A percentile compares a stretch with the other conserved stretches of the same genome.
phyloP scores from a whole-genome alignment of 2,888 invertebrate species.

The Drosophila atripex region DNA sequence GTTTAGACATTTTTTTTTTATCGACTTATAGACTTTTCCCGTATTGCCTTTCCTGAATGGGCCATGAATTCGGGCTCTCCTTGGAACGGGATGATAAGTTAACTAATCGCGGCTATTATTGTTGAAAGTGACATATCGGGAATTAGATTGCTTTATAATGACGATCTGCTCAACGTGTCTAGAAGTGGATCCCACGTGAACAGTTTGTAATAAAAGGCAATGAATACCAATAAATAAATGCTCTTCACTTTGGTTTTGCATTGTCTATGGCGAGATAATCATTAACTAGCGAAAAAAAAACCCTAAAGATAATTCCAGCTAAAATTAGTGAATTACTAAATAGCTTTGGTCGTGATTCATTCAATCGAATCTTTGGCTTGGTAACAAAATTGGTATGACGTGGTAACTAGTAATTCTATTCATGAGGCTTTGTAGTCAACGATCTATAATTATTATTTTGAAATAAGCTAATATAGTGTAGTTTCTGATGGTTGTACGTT shows the following conservation, averaged over 20 bases:
- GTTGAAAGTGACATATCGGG: constrained; percentile 70
- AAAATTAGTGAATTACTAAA: constrained; percentile 34
- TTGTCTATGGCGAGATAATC: constrained; percentile 34
- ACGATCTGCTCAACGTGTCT: constrained; percentile 47
- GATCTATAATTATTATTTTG: not conserved
- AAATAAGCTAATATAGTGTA: too few species aligned
- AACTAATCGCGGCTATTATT: constrained; percentile 74
- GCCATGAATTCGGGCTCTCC: constrained; percentile 6
- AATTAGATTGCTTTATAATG: constrained; percentile 79
- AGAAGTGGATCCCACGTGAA: constrained; percentile 30
- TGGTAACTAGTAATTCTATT: not conserved
- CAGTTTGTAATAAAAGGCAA: not conserved
- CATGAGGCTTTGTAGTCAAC: not conserved
- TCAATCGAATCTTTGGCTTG: constrained; percentile 1
- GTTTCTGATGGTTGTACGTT: too few species aligned
- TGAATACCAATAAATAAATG: not conserved
- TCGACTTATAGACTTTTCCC: not conserved
- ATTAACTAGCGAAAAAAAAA: constrained; percentile 29
- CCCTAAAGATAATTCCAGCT: constrained; percentile 38
- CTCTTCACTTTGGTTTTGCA: constrained; percentile 12
- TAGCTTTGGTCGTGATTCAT: constrained; percentile 23
- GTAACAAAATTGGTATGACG: constrained; percentile 2
- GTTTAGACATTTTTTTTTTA: constrained; percentile 4
- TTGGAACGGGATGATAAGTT: constrained; percentile 63
- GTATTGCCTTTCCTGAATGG: not conserved